Base-by-base conservation (phyloP, 2,888 invertebrate genomes). In the Drosophila borealis region DNA sequence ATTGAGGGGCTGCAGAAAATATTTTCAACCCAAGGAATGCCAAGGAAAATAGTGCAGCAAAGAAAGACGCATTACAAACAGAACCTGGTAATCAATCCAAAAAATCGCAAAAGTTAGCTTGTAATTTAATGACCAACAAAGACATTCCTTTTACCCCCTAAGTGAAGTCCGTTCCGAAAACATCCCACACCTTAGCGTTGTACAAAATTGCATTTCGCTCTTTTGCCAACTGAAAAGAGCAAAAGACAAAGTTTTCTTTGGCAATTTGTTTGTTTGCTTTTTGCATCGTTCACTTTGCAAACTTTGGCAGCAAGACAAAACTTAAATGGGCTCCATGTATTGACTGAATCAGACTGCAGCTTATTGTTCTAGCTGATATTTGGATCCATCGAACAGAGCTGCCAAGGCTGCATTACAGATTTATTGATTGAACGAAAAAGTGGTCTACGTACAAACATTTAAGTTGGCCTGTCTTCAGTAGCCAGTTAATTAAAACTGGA, bases 221-320 rank as follows among this genome's bases (percentile, higher is more conserved):
- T 17, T 17, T 17, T 17, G 17, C 17, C 17, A 17, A 17, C 17
- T 17, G 17, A 17, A 17, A 17, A 17, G 17, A 17, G 17, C 37
- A 67, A 56, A 65, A 65, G 73, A 73, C 73, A 67, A 87, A 81
- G 80, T 85, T 88, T 82, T 85, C 68, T 55, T 70, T 79, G 49
- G 73, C 82, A 82, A 84, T 79, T 88, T 84, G 73, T 84, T 84
- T 84, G 79, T 78, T 87, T 84, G 67, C 85, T 59, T 73, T 61
- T 88, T 79, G 82, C 66, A 79, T 50, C 76, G 64, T 66, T 67
- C 81, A 73, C 79, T 87, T 76, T 67, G 88, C 65, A 87, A 84
- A 81, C 88, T 85, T 81, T 76, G 70, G 41, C 53, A 53, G 50
- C 37, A 70, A 68, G 72, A 81, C 68, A 80, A 85, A 85, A 84